These are phyloP conservation scores for Conistra vaccinii DNA, from an alignment of 2,888 invertebrate species.

Conservation along the genomic window DNA sequence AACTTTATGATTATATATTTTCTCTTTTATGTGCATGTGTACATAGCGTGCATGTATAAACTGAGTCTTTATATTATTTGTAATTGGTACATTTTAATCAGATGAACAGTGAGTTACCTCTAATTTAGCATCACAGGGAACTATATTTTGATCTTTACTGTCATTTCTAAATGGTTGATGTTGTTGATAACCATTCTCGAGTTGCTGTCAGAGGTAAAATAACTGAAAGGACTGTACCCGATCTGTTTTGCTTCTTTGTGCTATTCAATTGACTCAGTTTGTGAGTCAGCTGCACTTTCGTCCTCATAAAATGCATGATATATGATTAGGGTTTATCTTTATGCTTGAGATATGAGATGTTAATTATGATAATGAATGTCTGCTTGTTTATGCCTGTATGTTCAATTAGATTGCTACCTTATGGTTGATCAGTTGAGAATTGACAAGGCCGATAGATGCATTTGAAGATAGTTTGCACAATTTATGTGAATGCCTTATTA, in stretches of 20 bases:
- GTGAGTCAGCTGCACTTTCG: constrained; percentile 61
- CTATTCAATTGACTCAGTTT: constrained; percentile 28
- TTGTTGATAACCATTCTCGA: neutral
- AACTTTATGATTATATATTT: neutral
- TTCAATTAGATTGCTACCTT: constrained; percentile 24
- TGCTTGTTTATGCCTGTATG: constrained; percentile 32
- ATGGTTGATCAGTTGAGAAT: constrained; percentile 6
- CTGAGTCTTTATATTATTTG: neutral
- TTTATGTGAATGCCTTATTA: neutral
- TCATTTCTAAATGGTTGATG: neutral
- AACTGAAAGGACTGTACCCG: constrained; percentile 4
- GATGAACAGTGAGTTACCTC: constrained; percentile 22
- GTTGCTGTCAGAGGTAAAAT: neutral
- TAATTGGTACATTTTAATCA: constrained; percentile 18
- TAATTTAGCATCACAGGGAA: neutral
- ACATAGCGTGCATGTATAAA: neutral
- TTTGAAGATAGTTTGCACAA: constrained; percentile 5
- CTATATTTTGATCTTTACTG: neutral
- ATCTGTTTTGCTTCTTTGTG: constrained; percentile 54
- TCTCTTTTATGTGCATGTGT: neutral
- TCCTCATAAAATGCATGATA: constrained; percentile 62
- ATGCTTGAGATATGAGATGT: constrained; percentile 50
- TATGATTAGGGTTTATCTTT: constrained; percentile 57
- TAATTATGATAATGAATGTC: constrained; percentile 52
- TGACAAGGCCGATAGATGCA: constrained; percentile 12